A percentile compares a stretch with the other conserved stretches of the same genome.
These are phyloP conservation scores for Macroramphosus scolopax DNA, from an alignment of 2,797 vertebrate species.

Conservation along the genomic window DNA sequence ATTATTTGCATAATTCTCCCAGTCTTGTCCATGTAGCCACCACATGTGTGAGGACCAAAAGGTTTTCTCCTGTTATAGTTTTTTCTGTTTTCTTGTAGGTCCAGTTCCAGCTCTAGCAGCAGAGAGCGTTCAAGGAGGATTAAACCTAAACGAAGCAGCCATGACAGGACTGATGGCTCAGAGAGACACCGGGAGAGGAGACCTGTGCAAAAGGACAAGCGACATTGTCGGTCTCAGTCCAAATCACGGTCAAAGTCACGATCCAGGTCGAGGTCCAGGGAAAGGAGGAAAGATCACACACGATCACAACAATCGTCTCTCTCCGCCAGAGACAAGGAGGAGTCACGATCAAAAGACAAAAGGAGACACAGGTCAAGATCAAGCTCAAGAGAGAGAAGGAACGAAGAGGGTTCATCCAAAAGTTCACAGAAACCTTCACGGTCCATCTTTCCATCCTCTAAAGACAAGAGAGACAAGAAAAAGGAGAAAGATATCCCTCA, in stretches of 20 bases:
- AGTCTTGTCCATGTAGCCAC: not conserved
- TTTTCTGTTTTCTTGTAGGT: conserved; percentile 42
- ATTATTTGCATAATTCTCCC: not conserved
- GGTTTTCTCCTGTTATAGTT: too few relatives aligned
- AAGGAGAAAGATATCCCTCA: conserved; percentile 32
- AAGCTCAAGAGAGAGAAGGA: conserved; percentile 68
- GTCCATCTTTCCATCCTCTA: conserved; percentile 20
- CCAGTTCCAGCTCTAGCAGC: conserved; percentile 78
- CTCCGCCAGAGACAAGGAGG: conserved; percentile 46
- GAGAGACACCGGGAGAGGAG: conserved; percentile 57
- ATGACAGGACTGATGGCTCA: conserved; percentile 45
- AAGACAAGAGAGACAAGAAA: conserved; percentile 50
- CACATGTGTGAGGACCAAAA: not conserved
- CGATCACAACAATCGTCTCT: conserved; percentile 35
- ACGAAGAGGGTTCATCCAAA: conserved; percentile 37
- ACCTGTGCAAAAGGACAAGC: conserved; percentile 66
- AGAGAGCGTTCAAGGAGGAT: conserved; percentile 76
- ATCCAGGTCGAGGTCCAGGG: conserved; percentile 77
- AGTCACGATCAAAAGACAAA: conserved; percentile 56
- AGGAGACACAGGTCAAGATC: conserved; percentile 70
- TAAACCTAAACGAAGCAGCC: conserved; percentile 57
- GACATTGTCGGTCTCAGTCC: conserved; percentile 64
- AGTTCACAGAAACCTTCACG: conserved; percentile 41
- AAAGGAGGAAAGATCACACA: conserved; percentile 76
- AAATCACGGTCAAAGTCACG: conserved; percentile 54